Evolutionary conservation across 1,140 invertebrate genomes (phyloP).

Genomic region (Drosophila cardini): DNA sequence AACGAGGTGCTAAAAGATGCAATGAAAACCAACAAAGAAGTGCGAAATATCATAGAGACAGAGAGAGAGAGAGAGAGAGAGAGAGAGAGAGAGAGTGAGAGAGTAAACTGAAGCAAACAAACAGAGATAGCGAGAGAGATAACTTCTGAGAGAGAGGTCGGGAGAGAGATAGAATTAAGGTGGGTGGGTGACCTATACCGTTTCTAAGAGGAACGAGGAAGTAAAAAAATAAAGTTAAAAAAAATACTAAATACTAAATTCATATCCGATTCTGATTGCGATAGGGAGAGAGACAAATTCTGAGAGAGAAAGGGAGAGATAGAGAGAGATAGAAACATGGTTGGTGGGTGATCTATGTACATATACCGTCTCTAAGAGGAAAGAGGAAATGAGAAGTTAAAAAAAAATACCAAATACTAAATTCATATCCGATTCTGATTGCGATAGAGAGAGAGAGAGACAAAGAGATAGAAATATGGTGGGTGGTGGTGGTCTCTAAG

Average conservation of each 20-base stretch:
- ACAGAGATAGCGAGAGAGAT: background rate
- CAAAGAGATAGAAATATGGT: background rate
- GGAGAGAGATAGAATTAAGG: background rate
- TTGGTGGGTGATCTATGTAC: no score
- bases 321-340: slow-evolving; percentile 3
- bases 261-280: slow-evolving; percentile 21
- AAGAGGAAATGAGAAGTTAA: background rate
- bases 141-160: background rate
- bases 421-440: no score
- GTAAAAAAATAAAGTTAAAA: background rate
- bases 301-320: background rate
- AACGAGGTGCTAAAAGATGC: slow-evolving; percentile 73
- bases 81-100: background rate
- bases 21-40: slow-evolving; percentile 44
- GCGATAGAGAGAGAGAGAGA: background rate
- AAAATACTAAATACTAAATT: background rate
- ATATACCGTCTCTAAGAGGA: no score
- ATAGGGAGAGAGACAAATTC: background rate
- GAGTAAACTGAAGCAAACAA: background rate
- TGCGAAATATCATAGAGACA: slow-evolving; percentile 48
- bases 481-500: background rate
- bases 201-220: slow-evolving; percentile 5
- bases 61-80: background rate
- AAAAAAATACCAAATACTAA: no score
- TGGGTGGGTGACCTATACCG: no score